Conservation (phyloP, 2,113 vertebrate genomes). For the Oncorhynchus mykiss region DNA sequence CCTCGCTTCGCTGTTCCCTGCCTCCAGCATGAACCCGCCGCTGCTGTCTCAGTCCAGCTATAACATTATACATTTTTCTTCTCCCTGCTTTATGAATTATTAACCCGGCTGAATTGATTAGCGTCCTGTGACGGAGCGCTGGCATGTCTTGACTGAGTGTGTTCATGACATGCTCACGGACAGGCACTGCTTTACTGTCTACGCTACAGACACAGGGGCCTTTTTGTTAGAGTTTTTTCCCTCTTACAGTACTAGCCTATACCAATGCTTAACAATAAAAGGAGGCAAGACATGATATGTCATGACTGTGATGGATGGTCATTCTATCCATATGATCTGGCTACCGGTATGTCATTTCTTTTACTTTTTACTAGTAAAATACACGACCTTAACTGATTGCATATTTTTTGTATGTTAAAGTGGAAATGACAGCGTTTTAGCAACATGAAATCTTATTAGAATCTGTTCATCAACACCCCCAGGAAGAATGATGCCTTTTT, state of each 20-base stretch:
- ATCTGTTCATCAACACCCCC: too few species aligned
- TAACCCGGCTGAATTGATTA: conserved; percentile 33
- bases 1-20: not conserved
- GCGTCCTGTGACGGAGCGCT: not conserved
- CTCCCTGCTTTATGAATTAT: conserved; percentile 34
- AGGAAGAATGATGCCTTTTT: too few species aligned
- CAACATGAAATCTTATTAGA: too few species aligned
- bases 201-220: not conserved
- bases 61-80: not conserved
- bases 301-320: not conserved
- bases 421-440: too few species aligned
- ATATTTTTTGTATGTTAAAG: not conserved
- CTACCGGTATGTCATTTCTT: not conserved
- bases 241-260: not conserved
- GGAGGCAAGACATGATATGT: not conserved
- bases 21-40: not conserved
- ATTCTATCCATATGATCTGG: not conserved
- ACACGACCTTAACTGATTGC: not conserved
- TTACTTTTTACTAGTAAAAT: not conserved
- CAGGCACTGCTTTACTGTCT: conserved; percentile 2
- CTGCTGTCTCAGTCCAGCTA: not conserved
- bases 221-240: too few species aligned
- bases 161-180: not conserved
- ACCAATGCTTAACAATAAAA: not conserved
- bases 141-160: conserved; percentile 25